Conservation (phyloP, 2,113 vertebrate species). For the Diadophis punctatus region DNA sequence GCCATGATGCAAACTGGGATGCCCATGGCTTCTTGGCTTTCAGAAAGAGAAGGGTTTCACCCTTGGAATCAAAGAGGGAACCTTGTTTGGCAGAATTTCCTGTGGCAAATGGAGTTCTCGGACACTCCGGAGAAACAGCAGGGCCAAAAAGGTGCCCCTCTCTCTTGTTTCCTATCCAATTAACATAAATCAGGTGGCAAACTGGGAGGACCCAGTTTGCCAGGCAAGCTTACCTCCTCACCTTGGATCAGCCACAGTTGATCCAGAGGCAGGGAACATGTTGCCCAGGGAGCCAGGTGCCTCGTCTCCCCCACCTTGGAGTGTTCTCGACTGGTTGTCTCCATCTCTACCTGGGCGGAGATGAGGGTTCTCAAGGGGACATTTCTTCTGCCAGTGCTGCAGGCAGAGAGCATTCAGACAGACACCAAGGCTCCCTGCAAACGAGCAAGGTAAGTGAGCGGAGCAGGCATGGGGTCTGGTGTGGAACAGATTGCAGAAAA, state of each 20-base stretch:
- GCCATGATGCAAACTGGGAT: neutral
- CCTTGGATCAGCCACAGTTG: neutral
- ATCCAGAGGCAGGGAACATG: neutral
- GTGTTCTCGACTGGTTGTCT: neutral
- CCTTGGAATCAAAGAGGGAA: neutral
- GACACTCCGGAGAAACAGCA: neutral
- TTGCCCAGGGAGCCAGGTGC: neutral
- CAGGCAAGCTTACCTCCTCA: neutral
- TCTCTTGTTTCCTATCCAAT: neutral
- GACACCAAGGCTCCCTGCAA: neutral
- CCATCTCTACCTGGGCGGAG: slow-evolving; percentile 2
- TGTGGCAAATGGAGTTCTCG: neutral
- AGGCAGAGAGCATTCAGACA: neutral
- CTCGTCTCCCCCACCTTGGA: neutral
- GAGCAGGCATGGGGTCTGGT: neutral
- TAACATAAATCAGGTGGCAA: neutral
- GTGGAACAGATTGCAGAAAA: neutral
- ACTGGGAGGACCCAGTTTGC: neutral
- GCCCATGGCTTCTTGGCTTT: neutral
- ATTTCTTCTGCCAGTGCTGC: neutral
- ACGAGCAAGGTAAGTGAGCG: neutral
- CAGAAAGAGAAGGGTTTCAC: neutral
- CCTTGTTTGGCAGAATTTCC: neutral
- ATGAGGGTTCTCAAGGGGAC: neutral
- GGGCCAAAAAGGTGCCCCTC: neutral